These are phyloP conservation scores for Tympanuchus pallidicinctus DNA, from an alignment of 2,113 vertebrate species.

Conservation along the genomic window DNA sequence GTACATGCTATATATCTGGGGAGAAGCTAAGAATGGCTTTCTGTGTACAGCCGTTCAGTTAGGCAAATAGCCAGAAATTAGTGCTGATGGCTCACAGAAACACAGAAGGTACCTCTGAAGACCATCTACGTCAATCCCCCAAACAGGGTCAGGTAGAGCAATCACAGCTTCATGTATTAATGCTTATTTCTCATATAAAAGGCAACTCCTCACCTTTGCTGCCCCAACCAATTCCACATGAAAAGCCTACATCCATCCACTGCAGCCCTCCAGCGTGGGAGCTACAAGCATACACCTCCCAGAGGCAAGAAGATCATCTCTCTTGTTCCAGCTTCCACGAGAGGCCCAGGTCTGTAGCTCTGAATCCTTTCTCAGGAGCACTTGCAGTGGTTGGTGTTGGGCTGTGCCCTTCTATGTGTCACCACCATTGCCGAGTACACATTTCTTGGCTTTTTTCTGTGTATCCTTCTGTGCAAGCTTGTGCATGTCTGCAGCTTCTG, in stretches of 20 bases:
- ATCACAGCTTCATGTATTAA: background rate
- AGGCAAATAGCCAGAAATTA: background rate
- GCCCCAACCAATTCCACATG: background rate
- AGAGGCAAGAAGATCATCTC: background rate
- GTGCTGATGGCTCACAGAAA: background rate
- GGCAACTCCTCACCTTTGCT: background rate
- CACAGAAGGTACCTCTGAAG: background rate
- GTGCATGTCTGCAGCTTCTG: background rate
- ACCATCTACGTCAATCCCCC: background rate
- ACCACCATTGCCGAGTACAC: background rate
- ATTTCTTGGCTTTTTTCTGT: background rate
- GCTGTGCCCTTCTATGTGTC: background rate
- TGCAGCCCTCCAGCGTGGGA: background rate
- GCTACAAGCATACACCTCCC: background rate
- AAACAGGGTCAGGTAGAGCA: background rate
- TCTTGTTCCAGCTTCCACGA: fast-evolving
- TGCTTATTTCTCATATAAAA: background rate
- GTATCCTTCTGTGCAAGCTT: background rate
- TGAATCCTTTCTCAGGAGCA: background rate
- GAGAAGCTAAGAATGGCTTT: background rate
- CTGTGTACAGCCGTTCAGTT: background rate
- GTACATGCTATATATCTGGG: background rate
- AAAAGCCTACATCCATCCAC: fast-evolving
- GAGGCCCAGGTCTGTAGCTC: background rate
- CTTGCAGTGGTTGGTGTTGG: background rate